These are phyloP conservation scores for Pyrrhosoma nymphula DNA, from an alignment of 2,888 invertebrate species.

Conservation along the genomic window DNA sequence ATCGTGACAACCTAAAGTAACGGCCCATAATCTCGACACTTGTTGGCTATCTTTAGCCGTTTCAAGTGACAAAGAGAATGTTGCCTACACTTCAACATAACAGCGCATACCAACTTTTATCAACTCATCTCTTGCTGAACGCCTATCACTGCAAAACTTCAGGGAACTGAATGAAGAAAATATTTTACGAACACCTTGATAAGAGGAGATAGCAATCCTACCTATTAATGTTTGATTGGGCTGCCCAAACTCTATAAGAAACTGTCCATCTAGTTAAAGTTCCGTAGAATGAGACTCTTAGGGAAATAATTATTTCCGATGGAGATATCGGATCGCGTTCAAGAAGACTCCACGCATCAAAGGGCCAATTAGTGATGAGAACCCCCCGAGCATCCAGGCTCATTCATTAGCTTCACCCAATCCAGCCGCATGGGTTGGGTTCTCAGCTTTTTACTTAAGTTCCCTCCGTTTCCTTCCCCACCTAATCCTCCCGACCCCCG, in stretches of 20 bases:
- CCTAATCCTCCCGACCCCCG: not conserved
- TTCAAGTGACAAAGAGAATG: too few relatives aligned
- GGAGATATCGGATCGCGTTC: not conserved
- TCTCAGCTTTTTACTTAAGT: not conserved
- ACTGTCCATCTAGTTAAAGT: not conserved
- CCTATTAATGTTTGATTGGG: not conserved
- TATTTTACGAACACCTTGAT: not conserved
- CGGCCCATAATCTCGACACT: too few relatives aligned
- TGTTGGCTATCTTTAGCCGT: too few relatives aligned
- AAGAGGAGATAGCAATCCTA: not conserved
- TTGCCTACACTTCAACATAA: too few relatives aligned
- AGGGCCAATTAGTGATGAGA: slow-evolving; percentile 17
- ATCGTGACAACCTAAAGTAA: too few relatives aligned
- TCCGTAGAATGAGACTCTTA: not conserved
- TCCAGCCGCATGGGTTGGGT: not conserved
- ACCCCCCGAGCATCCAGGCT: not conserved
- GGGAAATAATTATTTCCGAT: not conserved
- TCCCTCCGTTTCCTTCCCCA: not conserved
- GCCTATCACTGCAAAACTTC: too few relatives aligned
- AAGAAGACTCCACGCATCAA: not conserved
- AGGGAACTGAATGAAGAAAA: too few relatives aligned
- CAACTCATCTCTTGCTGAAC: not conserved
- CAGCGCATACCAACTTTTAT: too few relatives aligned
- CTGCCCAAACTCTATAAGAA: not conserved
- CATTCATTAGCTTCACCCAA: not conserved